Evolutionary conservation across 2,113 vertebrate species (phyloP).

Genomic region (Artemisiospiza belli): DNA sequence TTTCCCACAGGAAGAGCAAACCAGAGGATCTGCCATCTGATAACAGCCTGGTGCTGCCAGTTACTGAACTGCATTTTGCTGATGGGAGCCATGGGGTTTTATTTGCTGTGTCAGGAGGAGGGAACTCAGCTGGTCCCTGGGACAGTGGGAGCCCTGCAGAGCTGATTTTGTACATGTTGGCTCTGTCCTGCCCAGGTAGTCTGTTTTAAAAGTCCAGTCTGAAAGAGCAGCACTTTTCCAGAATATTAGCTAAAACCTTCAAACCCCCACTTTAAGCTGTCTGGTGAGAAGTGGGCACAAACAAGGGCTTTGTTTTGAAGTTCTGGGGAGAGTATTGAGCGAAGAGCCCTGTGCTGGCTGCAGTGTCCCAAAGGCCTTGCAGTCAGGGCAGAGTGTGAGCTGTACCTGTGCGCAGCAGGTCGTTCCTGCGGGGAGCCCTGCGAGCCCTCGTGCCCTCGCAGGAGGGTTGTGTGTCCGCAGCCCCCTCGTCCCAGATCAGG

Average conservation of each 20-base stretch:
- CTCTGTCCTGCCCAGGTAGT: neutral
- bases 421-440: neutral
- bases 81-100: neutral
- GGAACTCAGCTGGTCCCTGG: neutral
- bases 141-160: neutral
- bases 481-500: slow-evolving; percentile 43
- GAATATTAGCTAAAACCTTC: neutral
- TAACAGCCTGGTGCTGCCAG: neutral
- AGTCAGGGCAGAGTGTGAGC: neutral
- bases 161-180: neutral
- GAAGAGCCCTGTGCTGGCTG: neutral
- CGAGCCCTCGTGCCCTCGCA: neutral
- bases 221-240: neutral
- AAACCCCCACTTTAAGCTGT: neutral
- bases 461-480: neutral
- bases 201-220: neutral
- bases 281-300: neutral
- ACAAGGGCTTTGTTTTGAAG: neutral
- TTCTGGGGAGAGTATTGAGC: neutral
- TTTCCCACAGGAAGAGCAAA: neutral
- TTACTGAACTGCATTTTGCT: neutral
- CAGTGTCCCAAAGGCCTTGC: neutral
- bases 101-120: neutral
- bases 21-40: neutral
- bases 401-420: neutral